Conservation (phyloP, 1,140 invertebrate genomes). For the Trachymyrmex septentrionalis region DNA sequence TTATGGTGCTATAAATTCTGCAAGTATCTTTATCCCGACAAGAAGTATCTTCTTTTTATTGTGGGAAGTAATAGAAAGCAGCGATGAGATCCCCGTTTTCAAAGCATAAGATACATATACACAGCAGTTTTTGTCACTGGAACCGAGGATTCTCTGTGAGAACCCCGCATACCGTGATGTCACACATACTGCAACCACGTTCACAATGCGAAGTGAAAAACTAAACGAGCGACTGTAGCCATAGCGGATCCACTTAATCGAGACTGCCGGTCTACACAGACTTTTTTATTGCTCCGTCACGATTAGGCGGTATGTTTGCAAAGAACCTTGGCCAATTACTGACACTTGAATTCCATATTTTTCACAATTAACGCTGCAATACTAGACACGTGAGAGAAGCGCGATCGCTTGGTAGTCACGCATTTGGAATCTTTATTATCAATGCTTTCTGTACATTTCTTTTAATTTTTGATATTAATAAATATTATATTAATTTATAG, state of each 20-base stretch:
- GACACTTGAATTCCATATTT: constrained; percentile 32
- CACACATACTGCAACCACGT: constrained; percentile 78
- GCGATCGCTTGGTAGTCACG: not conserved
- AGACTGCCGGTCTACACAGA: constrained; percentile 42
- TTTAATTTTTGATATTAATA: not conserved
- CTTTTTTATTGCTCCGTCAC: constrained; percentile 33
- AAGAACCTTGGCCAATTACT: constrained; percentile 38
- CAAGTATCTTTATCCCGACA: constrained; percentile 4
- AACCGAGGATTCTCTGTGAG: constrained; percentile 79
- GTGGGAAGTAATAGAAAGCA: not conserved
- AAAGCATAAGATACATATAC: constrained; percentile 32
- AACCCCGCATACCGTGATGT: constrained; percentile 78
- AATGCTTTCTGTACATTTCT: not conserved
- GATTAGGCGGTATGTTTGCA: constrained; percentile 48
- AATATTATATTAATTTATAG: too few relatives aligned
- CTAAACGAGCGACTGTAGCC: constrained; percentile 72
- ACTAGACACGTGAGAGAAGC: constrained; percentile 49
- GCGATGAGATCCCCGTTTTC: constrained; percentile 12
- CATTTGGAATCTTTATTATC: not conserved
- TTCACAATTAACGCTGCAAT: constrained; percentile 41
- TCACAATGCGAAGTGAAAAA: constrained; percentile 78
- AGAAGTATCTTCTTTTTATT: constrained; percentile 35
- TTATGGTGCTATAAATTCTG: not conserved
- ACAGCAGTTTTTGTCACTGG: constrained; percentile 74
- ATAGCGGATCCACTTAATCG: constrained; percentile 72